Percentiles rank a stretch among this genome's conserved stretches.
phyloP scores from a whole-genome alignment of 2,113 vertebrate genomes.

The Cynopterus brachyotis region DNA sequence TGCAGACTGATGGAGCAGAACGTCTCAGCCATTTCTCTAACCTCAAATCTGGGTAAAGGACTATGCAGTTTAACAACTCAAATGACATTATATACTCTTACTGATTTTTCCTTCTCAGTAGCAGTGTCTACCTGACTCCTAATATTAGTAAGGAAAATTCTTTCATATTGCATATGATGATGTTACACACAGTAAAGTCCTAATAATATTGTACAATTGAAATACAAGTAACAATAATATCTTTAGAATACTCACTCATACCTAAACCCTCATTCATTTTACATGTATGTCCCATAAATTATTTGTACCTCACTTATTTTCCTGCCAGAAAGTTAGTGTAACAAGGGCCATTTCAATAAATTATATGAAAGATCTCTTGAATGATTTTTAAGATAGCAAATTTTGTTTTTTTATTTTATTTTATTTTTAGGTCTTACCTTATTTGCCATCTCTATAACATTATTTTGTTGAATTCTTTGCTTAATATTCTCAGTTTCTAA shows the following conservation, averaged over 20 bases:
- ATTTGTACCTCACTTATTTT: not conserved
- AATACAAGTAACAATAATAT: not conserved
- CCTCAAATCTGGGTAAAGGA: not conserved
- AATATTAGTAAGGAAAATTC: not conserved
- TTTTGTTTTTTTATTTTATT: not conserved
- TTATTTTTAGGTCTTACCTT: not conserved
- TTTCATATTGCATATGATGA: not conserved
- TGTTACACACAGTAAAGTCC: not conserved
- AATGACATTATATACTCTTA: slow-evolving; percentile 8
- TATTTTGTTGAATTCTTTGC: not conserved
- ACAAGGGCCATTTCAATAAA: not conserved
- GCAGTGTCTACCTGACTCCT: not conserved
- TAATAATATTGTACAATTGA: not conserved
- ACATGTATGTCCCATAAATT: not conserved
- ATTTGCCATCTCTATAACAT: not conserved
- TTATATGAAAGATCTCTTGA: not conserved
- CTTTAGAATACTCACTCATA: not conserved
- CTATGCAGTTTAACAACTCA: not conserved
- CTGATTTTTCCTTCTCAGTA: slow-evolving; percentile 37
- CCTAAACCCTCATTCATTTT: not conserved
- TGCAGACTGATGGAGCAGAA: slow-evolving; percentile 13
- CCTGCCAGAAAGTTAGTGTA: not conserved
- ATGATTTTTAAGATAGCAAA: not conserved
- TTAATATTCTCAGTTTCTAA: not conserved
- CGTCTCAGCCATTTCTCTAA: not conserved